Percentiles rank a stretch among this genome's conserved stretches.
These are phyloP conservation scores for Micronycteris hirsuta DNA, from an alignment of 2,113 vertebrate species.

Conservation along the genomic window DNA sequence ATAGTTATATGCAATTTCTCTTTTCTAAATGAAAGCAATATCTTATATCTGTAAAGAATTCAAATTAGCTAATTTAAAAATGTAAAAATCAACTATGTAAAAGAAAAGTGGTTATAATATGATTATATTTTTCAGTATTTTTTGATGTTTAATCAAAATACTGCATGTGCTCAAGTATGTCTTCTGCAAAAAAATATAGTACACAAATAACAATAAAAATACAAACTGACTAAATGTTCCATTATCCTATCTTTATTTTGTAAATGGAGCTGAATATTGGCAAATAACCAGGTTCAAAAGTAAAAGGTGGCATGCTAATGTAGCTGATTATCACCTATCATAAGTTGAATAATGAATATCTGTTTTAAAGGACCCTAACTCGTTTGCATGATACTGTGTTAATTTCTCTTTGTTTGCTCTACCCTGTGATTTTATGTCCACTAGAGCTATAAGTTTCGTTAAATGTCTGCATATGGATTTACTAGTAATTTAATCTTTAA, in stretches of 20 bases:
- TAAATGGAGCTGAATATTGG: not conserved
- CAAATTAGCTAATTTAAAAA: conserved; percentile 19
- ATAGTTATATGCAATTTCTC: not conserved
- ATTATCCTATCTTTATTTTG: conserved; percentile 38
- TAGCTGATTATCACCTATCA: conserved; percentile 8
- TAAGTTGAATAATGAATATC: conserved; percentile 1
- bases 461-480: conserved; percentile 18
- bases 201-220: not conserved
- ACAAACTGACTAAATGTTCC: not conserved
- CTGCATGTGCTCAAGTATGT: not conserved
- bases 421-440: conserved; percentile 12
- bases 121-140: not conserved
- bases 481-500: conserved; percentile 34
- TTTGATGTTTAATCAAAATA: conserved; percentile 23
- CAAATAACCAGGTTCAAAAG: not conserved
- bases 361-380: not conserved
- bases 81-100: not conserved
- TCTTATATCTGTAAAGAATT: conserved; percentile 3
- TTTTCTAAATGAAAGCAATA: not conserved
- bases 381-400: not conserved
- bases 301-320: not conserved
- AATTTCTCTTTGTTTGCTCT: conserved; percentile 7
- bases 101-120: not conserved
- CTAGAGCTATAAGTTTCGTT: not conserved
- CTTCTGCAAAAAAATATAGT: conserved; percentile 26